Evolutionary conservation across 2,113 vertebrate species (phyloP).

Genomic region (Triplophysa siluroides): DNA sequence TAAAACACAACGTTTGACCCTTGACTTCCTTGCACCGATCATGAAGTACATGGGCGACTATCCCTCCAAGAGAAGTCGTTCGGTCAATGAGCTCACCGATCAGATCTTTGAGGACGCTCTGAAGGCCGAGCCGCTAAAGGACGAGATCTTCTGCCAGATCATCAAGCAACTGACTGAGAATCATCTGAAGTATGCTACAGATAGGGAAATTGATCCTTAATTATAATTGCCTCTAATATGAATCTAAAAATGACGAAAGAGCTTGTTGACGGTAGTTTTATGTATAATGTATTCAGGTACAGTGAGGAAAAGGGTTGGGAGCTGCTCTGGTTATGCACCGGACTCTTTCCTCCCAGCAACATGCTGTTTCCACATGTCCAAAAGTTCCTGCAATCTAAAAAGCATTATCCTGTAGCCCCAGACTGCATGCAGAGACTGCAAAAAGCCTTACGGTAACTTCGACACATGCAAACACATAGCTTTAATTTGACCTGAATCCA

Average conservation of each 20-base stretch:
- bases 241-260: too few relatives aligned
- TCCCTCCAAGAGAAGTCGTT: conserved; percentile 88
- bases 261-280: not conserved
- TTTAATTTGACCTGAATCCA: not conserved
- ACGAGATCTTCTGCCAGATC: conserved; percentile 94
- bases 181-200: conserved; percentile 81
- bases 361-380: conserved; percentile 91
- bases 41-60: conserved; percentile 99
- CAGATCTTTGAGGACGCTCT: conserved; percentile 96
- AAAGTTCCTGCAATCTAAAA: conserved; percentile 91
- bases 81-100: conserved; percentile 93
- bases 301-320: conserved; percentile 99
- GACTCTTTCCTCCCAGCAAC: conserved; percentile 92
- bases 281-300: conserved; percentile 36
- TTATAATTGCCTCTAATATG: too few relatives aligned
- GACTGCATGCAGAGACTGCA: conserved; percentile 95
- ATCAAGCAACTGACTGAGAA: conserved; percentile 98
- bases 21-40: conserved; percentile 74
- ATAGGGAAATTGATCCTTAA: too few relatives aligned
- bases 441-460: conserved; percentile 86
- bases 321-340: conserved; percentile 92
- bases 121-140: conserved; percentile 92
- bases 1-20: conserved; percentile 9
- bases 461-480: not conserved
- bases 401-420: conserved; percentile 81